These are phyloP conservation scores for Lepus timidus DNA, from an alignment of 2,113 vertebrate species.

Conservation along the genomic window DNA sequence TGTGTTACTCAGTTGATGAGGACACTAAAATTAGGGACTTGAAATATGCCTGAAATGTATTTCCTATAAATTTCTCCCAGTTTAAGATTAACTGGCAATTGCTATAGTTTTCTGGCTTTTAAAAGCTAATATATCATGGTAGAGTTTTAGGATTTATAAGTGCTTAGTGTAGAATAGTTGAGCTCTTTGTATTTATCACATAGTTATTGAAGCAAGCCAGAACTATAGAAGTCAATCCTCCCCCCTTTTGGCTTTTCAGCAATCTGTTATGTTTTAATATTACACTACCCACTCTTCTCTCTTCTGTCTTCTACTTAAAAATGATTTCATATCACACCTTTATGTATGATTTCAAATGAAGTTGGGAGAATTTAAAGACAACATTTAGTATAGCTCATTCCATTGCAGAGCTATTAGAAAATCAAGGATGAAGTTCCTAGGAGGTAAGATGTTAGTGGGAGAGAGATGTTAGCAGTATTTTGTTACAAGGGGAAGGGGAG, in stretches of 20 bases:
- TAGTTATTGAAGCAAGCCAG: neutral
- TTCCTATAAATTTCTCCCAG: conserved; percentile 61
- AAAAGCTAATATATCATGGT: conserved; percentile 47
- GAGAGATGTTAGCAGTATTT: neutral
- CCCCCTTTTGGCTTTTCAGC: conserved; percentile 32
- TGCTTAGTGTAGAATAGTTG: conserved; percentile 62
- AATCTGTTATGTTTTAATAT: neutral
- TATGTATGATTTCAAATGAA: conserved; percentile 48
- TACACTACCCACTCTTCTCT: neutral
- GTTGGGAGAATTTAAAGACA: conserved; percentile 15
- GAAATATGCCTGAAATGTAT: neutral
- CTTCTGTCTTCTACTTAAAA: neutral
- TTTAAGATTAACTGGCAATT: conserved; percentile 70
- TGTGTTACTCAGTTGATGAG: conserved; percentile 58
- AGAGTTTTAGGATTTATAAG: conserved; percentile 61
- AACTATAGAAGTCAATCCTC: conserved; percentile 18
- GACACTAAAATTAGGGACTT: conserved; percentile 48
- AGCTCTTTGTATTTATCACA: conserved; percentile 56
- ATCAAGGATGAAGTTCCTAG: neutral
- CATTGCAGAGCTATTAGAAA: neutral
- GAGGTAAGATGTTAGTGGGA: neutral
- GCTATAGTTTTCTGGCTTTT: conserved; percentile 60
- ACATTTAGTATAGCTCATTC: neutral
- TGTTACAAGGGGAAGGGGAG: too few species aligned
- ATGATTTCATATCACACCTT: neutral